Conservation (phyloP, 2,797 vertebrate species). For the Myotis pilosus region DNA sequence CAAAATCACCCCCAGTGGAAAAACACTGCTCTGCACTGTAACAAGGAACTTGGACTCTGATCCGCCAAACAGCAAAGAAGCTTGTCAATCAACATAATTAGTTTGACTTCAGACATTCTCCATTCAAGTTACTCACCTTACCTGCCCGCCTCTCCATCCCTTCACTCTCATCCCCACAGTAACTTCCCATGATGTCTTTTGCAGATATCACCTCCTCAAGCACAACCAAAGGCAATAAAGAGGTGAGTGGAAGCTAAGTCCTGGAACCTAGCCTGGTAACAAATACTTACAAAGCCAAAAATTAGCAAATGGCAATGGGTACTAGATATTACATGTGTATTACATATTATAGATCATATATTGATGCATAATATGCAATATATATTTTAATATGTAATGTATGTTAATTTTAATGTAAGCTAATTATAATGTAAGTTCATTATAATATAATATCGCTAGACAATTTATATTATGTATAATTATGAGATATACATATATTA, state of each 20-base stretch:
- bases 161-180: background rate
- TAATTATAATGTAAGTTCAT: background rate
- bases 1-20: background rate
- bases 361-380: background rate
- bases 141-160: too few species aligned
- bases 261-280: background rate
- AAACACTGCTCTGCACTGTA: background rate
- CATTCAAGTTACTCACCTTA: background rate
- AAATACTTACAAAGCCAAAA: background rate
- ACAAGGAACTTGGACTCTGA: background rate
- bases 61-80: background rate
- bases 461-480: background rate
- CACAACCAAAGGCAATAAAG: background rate
- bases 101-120: background rate
- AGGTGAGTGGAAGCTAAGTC: constrained; percentile 30
- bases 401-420: background rate
- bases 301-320: background rate
- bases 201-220: background rate
- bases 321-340: background rate
- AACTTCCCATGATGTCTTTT: background rate
- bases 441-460: background rate
- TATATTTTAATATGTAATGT: background rate
- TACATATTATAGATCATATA: background rate
- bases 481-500: background rate
- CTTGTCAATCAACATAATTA: background rate